Base-by-base conservation (phyloP, 35 echinoderm and acorn worm genomes). In the Apostichopus californicus region DNA sequence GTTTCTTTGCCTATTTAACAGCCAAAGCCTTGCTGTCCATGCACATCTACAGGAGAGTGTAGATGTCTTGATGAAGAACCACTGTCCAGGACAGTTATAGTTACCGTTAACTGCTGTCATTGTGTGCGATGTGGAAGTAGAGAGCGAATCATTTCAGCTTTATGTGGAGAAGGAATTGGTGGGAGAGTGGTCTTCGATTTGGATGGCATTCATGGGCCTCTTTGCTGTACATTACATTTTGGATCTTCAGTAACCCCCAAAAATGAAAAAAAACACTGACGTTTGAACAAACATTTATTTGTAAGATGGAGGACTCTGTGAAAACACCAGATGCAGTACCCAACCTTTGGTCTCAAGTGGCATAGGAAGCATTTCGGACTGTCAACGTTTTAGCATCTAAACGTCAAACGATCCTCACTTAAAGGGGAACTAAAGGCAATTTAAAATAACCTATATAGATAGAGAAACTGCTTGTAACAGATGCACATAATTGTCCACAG, bases 231-330 rank as follows among this genome's bases (percentile, higher is more conserved):
- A 79, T 52, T 79, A 79, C 21, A 22, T 79, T n/a, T 25, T 22
- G 13, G 77, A 46, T 79, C 77, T 79, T 46, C 77, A 10, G 18
- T 79, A 79, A 79, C 5, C 77, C 77, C 3, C 28, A 7, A 79
- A 25, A 79, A 79, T n/a, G n/a, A 46, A n/a, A n/a, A 24, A 79
- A 79, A 7, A 79, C 20, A n/a, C 77, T 79, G 21, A 79, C 23
- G 77, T 79, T 79, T 79, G 77, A 46, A 79, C 77, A 79, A 46
- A 79, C 14, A 79, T 79, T 79, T 22, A 79, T 79, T 79, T 22
- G 77, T 22, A 22, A 22, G 14, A 79, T 79, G 77, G 77, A 79
- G 34, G 77, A 79, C 26, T 28, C 26, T 28, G 26, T 28, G 26
- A 28, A 28, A 28, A 28, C 34, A 46, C 34, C 34, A 34, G 77